phyloP scores from a whole-genome alignment of 2,888 invertebrate species.

The Lycia hirtaria region DNA sequence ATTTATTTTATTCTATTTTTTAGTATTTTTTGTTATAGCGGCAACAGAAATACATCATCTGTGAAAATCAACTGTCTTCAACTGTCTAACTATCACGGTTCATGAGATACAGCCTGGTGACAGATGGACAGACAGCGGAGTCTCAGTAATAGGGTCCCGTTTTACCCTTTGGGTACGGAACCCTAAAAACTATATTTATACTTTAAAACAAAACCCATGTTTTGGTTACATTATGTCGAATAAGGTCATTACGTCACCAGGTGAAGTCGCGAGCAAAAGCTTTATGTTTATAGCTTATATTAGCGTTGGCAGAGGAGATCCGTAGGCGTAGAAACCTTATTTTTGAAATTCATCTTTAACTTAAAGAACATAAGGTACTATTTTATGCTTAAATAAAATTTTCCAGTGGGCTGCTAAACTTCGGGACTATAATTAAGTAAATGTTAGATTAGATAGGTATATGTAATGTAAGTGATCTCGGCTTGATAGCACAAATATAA shows the following conservation, averaged over 20 bases:
- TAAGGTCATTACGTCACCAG: neutral
- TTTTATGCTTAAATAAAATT: neutral
- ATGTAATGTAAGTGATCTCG: conserved; percentile 18
- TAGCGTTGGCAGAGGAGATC: conserved; percentile 13
- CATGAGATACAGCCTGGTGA: too few relatives aligned
- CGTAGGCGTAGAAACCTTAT: conserved; percentile 14
- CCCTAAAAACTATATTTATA: too few relatives aligned
- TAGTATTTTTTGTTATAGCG: too few relatives aligned
- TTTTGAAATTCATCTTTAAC: conserved; percentile 4
- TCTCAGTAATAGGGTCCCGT: too few relatives aligned
- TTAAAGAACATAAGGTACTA: neutral
- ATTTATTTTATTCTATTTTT: too few relatives aligned
- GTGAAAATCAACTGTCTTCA: too few relatives aligned
- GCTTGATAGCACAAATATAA: conserved; percentile 6
- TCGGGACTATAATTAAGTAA: conserved; percentile 41
- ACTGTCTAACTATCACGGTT: too few relatives aligned
- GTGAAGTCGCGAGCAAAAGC: conserved; percentile 4
- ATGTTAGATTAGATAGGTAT: conserved; percentile 15
- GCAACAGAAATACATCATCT: too few relatives aligned
- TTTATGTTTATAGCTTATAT: conserved; percentile 6
- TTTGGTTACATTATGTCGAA: neutral
- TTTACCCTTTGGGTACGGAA: too few relatives aligned
- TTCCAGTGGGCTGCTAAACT: conserved; percentile 41
- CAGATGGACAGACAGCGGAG: too few relatives aligned
- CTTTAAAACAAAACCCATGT: neutral